Evolutionary conservation across 30 jellyfish, hydroid and myxozoan genomes (phyloP), one percentile per base, ranked within the genome.

Genomic region (Hydra vulgaris): DNA sequence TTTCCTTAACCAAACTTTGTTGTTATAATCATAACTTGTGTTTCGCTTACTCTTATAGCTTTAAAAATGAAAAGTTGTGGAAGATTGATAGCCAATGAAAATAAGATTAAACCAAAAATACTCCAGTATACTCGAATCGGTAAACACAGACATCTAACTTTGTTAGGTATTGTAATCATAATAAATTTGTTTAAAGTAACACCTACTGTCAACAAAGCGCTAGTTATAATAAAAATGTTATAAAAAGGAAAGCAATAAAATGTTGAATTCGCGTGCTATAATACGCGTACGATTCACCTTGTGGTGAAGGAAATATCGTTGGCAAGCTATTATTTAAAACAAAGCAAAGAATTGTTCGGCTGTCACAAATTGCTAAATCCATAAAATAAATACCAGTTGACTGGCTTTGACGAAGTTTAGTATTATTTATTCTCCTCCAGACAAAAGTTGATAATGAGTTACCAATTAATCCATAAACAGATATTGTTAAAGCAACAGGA

Each of bases 31-130:
- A 70, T 66, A 73, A 71, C 79, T 17, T 80, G 76, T 81, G 87
- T 94, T 17, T 61, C 55, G 54, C 73, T 82, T 15, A 21, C 76
- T 23, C 54, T 81, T 54, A 79, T 83, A 5, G 96, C 90, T 71
- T 83, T 94, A 54, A 16, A 88, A 56, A 53, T 88, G 85, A 88
- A 83, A 90, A 88, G 83, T 72, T 88, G 96, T 7, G 96, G 96
- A 27, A 88, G 3, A 73, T 88, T 88, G 78, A 88, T 77, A 88
- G 83, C 76, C 82, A 80, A 77, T 0, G 89, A 66, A 18, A 80
- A 61, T 7, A 72, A 73, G 22, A 84, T 73, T 16, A 85, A 74
- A 27, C 82, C 88, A 0, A 75, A 89, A 53, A 88, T 88, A 25
- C 96, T 89, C 26, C 80, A 52, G 71, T 88, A 83, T 77, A 95